Conservation (phyloP, 2,888 invertebrate genomes). For the Athetis lepigone region DNA sequence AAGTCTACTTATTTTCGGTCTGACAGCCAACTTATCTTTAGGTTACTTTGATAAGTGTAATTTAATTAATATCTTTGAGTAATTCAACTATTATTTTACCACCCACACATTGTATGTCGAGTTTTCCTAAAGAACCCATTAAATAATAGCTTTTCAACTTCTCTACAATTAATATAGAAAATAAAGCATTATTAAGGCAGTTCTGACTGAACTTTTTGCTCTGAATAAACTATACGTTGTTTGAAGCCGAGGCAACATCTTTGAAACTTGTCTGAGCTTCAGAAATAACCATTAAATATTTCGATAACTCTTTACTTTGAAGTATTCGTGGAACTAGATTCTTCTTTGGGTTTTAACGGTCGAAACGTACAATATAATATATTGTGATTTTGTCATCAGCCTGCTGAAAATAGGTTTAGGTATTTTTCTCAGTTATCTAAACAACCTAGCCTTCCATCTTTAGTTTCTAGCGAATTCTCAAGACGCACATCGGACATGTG, state of each 20-base stretch:
- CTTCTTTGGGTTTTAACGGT: conserved; percentile 8
- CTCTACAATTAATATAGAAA: conserved; percentile 22
- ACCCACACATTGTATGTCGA: no score
- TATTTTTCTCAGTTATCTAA: no score
- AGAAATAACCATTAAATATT: conserved; percentile 35
- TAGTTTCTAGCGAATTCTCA: no score
- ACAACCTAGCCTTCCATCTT: no score
- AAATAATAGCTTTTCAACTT: conserved; percentile 18
- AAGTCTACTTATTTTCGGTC: no score
- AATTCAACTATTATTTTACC: not conserved
- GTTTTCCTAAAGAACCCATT: conserved; percentile 17
- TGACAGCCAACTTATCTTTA: no score
- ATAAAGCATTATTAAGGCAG: conserved; percentile 22
- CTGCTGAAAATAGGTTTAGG: no score
- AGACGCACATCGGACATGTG: no score
- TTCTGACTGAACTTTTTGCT: conserved; percentile 32
- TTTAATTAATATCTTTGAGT: not conserved
- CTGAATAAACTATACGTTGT: conserved; percentile 43
- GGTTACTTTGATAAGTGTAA: no score
- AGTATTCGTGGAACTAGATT: conserved; percentile 18
- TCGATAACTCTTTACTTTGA: conserved; percentile 24
- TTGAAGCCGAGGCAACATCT: conserved; percentile 33
- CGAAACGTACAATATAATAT: not conserved
- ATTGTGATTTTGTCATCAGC: no score
- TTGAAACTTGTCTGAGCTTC: conserved; percentile 28